Percentiles rank a stretch among this genome's conserved stretches.
phyloP scores from a whole-genome alignment of 2,797 vertebrate genomes.

The Euthynnus affinis region DNA sequence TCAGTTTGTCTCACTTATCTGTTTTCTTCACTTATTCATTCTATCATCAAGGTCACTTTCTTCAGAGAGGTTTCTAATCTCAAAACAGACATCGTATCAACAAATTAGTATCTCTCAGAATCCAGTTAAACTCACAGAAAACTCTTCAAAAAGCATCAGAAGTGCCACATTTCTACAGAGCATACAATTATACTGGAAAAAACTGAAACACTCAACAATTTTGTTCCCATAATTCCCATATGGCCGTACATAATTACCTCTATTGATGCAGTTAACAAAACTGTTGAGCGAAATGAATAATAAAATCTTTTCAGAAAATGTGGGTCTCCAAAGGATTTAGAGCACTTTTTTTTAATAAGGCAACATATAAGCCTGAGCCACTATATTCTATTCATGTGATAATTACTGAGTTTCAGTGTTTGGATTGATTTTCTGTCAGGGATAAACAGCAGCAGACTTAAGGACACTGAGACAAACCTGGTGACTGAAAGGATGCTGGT shows the following conservation, averaged over 20 bases:
- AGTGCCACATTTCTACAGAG: neutral
- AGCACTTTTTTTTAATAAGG: slow-evolving; percentile 11
- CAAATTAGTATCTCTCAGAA: slow-evolving; percentile 7
- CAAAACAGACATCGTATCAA: neutral
- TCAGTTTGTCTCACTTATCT: slow-evolving; percentile 8
- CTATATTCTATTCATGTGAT: slow-evolving; percentile 37
- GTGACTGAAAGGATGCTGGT: neutral
- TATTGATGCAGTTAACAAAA: slow-evolving; percentile 38
- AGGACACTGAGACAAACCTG: neutral
- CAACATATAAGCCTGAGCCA: slow-evolving; percentile 7
- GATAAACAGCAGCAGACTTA: neutral
- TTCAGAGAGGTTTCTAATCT: neutral
- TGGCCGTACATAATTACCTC: slow-evolving; percentile 39
- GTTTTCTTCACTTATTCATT: slow-evolving; percentile 1
- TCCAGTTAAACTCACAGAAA: neutral
- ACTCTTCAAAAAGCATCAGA: neutral
- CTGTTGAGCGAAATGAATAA: slow-evolving; percentile 20
- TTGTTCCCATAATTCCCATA: slow-evolving; percentile 21
- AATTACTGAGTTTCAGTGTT: slow-evolving; percentile 24
- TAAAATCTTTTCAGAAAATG: slow-evolving; percentile 26
- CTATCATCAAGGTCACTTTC: neutral
- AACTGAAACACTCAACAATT: neutral
- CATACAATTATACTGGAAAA: neutral
- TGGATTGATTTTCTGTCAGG: slow-evolving; percentile 11
- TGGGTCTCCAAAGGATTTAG: slow-evolving; percentile 26